These are phyloP conservation scores for Amia ocellicauda DNA, from an alignment of 2,113 vertebrate genomes.

Conservation along the genomic window DNA sequence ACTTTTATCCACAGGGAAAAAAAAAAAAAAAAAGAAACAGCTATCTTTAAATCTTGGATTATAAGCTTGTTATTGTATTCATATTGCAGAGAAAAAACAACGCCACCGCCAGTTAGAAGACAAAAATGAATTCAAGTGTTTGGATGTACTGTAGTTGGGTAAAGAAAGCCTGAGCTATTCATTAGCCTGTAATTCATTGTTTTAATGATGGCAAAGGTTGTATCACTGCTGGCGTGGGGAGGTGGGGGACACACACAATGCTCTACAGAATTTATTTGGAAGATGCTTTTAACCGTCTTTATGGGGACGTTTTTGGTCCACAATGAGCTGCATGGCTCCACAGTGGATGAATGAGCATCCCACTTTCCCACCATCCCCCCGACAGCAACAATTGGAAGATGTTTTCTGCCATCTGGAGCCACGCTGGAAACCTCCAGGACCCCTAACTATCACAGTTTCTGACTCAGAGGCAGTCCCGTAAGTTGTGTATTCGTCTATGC, in stretches of 20 bases:
- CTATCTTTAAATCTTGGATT: slow-evolving; percentile 60
- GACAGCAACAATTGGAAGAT: slow-evolving; percentile 48
- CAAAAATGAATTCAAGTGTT: slow-evolving; percentile 57
- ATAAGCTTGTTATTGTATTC: slow-evolving; percentile 65
- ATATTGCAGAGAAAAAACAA: slow-evolving; percentile 44
- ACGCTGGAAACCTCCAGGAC: no score
- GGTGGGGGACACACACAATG: slow-evolving; percentile 1
- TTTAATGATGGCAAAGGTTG: slow-evolving; percentile 48
- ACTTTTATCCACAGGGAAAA: slow-evolving; percentile 72
- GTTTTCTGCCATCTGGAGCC: slow-evolving; percentile 15
- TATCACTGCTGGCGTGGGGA: slow-evolving; percentile 10
- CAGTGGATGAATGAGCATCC: slow-evolving; percentile 45
- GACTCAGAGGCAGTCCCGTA: no score
- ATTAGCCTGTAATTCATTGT: slow-evolving; percentile 40
- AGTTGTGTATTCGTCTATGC: no score
- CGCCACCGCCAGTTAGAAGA: slow-evolving; percentile 57
- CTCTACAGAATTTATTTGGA: neutral
- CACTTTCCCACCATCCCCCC: slow-evolving; percentile 57
- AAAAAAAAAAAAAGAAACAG: slow-evolving; percentile 76
- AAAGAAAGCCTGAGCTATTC: slow-evolving; percentile 55
- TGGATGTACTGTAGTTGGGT: slow-evolving; percentile 46
- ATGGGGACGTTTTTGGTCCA: slow-evolving; percentile 34
- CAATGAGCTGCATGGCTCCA: slow-evolving; percentile 43
- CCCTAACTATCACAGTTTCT: no score
- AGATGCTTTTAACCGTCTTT: slow-evolving; percentile 1